Percentiles rank a stretch among this genome's conserved stretches.
These are phyloP conservation scores for Meriones unguiculatus DNA, from an alignment of 2,113 vertebrate species.

Conservation along the genomic window DNA sequence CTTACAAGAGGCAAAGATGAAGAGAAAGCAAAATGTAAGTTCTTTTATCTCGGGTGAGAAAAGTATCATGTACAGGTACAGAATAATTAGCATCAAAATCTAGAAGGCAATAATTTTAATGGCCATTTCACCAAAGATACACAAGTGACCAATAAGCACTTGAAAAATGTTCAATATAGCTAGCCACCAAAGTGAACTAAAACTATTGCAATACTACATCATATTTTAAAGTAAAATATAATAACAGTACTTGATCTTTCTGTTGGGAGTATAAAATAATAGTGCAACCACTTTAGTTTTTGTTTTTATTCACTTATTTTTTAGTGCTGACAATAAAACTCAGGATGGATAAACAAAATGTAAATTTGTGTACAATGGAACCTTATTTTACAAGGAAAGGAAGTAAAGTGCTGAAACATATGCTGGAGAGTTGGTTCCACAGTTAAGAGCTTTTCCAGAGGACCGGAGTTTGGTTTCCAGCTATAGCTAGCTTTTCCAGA, in stretches of 20 bases:
- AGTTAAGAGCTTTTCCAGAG: not conserved
- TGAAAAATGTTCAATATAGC: conserved; percentile 32
- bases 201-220: not conserved
- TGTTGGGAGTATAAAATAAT: conserved; percentile 8
- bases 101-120: conserved; percentile 35
- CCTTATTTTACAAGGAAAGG: conserved; percentile 5
- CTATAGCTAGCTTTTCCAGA: too few relatives aligned
- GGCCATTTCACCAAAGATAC: conserved; percentile 30
- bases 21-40: conserved; percentile 98
- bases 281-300: not conserved
- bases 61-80: not conserved
- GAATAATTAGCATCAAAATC: conserved; percentile 48
- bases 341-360: conserved; percentile 20
- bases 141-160: not conserved
- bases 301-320: not conserved
- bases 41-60: conserved; percentile 28
- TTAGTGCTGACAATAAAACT: not conserved
- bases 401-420: conserved; percentile 17
- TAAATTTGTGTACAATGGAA: not conserved
- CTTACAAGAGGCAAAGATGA: conserved; percentile 97
- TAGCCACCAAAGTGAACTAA: conserved; percentile 45
- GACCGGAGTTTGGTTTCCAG: not conserved
- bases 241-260: not conserved
- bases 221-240: conserved; percentile 34
- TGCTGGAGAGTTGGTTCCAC: not conserved